Evolutionary conservation across 2,888 invertebrate species (phyloP), one percentile per base, ranked within the genome.

Genomic region (Sepiola atlantica): DNA sequence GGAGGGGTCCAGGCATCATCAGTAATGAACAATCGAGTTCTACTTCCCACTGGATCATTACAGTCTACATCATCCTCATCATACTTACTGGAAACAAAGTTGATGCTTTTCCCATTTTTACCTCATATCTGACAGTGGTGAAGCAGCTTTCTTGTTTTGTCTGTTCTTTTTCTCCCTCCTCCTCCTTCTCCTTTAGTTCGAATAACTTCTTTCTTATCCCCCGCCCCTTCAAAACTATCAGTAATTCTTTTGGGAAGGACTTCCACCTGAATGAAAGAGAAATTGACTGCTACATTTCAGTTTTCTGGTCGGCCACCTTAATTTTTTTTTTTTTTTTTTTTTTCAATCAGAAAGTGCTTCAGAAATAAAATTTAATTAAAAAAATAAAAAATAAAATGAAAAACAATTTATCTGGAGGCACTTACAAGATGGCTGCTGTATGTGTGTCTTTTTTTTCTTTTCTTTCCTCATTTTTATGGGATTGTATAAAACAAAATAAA

Each of bases 401-500:
- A 61, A 61, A 61, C 10, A 21, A 61, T 61, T 61, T 61, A 61
- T 24, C 1, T 61, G 21, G 24, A 61, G 28, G 61, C 61, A 61
- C 61, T 61, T 61, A 61, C 24, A 61, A 61, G 61, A 61, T 61
- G 61, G 61, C 61, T 61, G 61, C 61, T 61, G 61, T 61, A 61
- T 61, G 61, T 61, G 61, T 61, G 61, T 61, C 61, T 61, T 61
- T 61, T 57, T 61, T 61, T 24, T 61, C 28, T 61, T 61, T 61
- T 61, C 61, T 28, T 61, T 61, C 61, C 61, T 61, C 61, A 61
- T 61, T 61, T 61, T 61, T 61, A 61, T 61, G 61, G 61, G 61
- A 61, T 61, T 61, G 61, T 61, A 61, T 61, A 61, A 61, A 61
- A 61, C 61, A 61, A 61, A 61, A 61, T 61, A 61, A 61, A 61